Evolutionary conservation across 1,140 invertebrate genomes (phyloP), one percentile per base, ranked within the genome.

Genomic region (Hylyphantes graminicola): DNA sequence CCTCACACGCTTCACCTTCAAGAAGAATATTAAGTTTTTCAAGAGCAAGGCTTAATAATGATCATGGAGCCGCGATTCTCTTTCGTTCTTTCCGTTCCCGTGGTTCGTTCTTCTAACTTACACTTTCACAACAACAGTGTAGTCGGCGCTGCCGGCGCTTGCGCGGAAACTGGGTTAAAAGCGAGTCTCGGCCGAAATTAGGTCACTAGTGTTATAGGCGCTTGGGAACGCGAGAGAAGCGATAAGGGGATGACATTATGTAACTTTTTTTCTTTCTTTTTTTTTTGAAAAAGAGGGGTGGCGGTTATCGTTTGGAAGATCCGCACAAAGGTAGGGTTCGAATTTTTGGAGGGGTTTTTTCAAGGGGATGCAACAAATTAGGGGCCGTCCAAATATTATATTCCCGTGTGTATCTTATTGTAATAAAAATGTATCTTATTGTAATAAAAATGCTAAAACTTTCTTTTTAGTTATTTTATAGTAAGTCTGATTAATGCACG

Each of bases 121-220:
- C 76, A 78, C 76, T 65, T 76, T 76, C 74, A 35, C 35, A 35
- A 35, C 35, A 35, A 35, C 35, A 50, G 21, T 61, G 15, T 7
- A n/a, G 12, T 3, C 50, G 54, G 67, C 68, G 12, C 54, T 59
- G 64, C 35, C 51, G 74, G 35, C 48, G 74, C 74, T 63, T 13
- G 61, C 63, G 76, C 76, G 61, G 59, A 67, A 78, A 78, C 53
- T 78, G 76, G 76, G 76, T 78, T 78, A 78, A 78, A 74, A 78
- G 19, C 76, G 76, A 64, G 59, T 50, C 15, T 61, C 75, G 19
- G 51, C 59, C 48, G 76, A 78, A 78, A 78, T 54, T 78, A 48
- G 76, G 76, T 78, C 76, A 78, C 76, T 78, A 78, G 76, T 78
- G 76, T 78, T 63, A 12, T 17, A 21, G 53, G 50, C 50, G 63